phyloP scores from a whole-genome alignment of 1,140 invertebrate genomes.

The Cherax destructor region DNA sequence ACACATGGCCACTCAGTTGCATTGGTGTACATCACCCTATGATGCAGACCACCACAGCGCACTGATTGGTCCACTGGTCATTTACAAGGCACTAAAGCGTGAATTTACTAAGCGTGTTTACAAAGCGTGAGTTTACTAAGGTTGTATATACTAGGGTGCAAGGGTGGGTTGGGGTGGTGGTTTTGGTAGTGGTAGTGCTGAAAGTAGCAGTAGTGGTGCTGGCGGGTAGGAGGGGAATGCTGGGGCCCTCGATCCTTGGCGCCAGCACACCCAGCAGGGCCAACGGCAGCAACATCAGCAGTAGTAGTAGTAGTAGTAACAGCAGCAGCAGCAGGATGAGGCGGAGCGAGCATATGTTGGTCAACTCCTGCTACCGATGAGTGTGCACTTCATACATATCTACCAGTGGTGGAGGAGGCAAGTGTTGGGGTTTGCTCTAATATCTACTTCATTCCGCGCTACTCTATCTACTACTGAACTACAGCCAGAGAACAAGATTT shows the following conservation, averaged over 20 bases:
- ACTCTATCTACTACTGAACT: conserved; percentile 20
- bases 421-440: conserved; percentile 21
- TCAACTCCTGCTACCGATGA: conserved; percentile 62
- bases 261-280: background rate
- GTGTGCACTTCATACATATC: conserved; percentile 68
- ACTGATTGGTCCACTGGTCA: background rate
- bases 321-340: conserved; percentile 15
- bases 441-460: conserved; percentile 39
- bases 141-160: background rate
- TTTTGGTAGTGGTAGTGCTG: background rate
- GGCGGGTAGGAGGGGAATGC: background rate
- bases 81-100: background rate
- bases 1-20: background rate
- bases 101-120: background rate
- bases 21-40: background rate
- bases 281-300: background rate
- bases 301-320: background rate
- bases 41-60: background rate
- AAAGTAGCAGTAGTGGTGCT: background rate
- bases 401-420: conserved; percentile 52
- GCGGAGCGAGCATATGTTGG: conserved; percentile 23
- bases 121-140: conserved; percentile 21
- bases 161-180: background rate
- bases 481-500: background rate
- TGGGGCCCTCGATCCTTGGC: no score